Evolutionary conservation across 30 jellyfish, hydroid and myxozoan species (phyloP), one percentile per base, ranked within the genome.

Genomic region (Turritopsis rubra): DNA sequence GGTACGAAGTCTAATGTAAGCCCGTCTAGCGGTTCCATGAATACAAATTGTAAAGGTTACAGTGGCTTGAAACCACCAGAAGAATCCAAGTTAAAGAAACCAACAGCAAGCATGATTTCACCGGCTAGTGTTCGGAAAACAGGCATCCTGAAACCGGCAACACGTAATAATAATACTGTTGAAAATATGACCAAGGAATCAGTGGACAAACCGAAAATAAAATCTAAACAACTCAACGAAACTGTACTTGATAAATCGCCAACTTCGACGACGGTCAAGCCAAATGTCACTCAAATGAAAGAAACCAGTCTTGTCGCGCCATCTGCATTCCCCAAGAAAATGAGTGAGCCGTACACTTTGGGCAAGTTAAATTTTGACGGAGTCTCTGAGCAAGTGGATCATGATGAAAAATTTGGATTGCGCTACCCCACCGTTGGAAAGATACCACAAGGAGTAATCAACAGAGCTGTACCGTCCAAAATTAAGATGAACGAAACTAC

Each of bases 401-500:
- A 72, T 1, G 23, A 72, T 26, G 31, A 72, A 8, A 26, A 77
- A 1, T n/a, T 19, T 1, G 28, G 71, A 18, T 29, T 77, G 53
- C 72, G 71, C 19, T 1, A 77, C 53, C 85, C 85, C n/a, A 77
- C 85, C 18, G 71, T 77, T 52, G 85, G 85, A 29, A 77, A 77
- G 20, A 77, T 77, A 13, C 75, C 85, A 7, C 30, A 60, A 29
- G 85, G 28, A 18, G n/a, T 77, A 17, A 28, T 28, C 5, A 25
- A 66, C 8, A 21, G 72, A 29, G 52, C 8, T 21, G 29, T n/a
- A 1, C 72, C 72, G 1, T 13, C 53, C 28, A 19, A 53, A 22
- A 29, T 52, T 18, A 77, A 77, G 52, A 52, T 7, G 85, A 23
- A 23, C 31, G 77, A 27, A 1, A 7, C 28, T 23, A 8, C 77